phyloP scores from a whole-genome alignment of 2,888 invertebrate species.

The Kryphioiulus occultus region DNA sequence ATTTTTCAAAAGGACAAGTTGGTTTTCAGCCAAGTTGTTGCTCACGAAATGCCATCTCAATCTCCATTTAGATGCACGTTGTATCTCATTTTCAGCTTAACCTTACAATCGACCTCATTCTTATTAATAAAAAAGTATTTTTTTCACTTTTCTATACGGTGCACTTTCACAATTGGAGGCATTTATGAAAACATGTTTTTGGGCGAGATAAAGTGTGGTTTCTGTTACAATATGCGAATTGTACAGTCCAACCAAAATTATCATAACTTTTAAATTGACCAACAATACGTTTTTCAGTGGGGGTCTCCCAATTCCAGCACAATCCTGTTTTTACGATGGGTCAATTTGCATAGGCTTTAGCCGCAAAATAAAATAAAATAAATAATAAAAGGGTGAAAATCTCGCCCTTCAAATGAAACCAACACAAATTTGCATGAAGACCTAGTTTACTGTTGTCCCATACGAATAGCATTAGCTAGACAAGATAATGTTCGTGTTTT shows the following conservation, averaged over 20 bases:
- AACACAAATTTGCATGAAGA: not conserved
- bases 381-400: not conserved
- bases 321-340: not conserved
- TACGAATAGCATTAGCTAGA: not conserved
- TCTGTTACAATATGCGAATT: not conserved
- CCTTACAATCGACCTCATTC: not conserved
- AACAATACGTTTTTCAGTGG: not conserved
- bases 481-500: not conserved
- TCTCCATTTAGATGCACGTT: not conserved
- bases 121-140: not conserved
- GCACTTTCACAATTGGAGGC: not conserved
- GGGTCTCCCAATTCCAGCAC: not conserved
- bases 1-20: not conserved
- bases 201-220: not conserved
- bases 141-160: not conserved
- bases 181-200: not conserved
- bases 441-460: constrained; percentile 6
- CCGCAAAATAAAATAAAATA: not conserved
- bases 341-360: not conserved
- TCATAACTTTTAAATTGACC: not conserved
- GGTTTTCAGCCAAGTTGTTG: not conserved
- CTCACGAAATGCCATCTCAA: not conserved
- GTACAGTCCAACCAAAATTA: not conserved
- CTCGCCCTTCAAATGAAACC: not conserved
- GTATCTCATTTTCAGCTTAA: not conserved